These are phyloP conservation scores for Butastur rufipennis DNA, from an alignment of 2,113 vertebrate genomes.

Conservation along the genomic window DNA sequence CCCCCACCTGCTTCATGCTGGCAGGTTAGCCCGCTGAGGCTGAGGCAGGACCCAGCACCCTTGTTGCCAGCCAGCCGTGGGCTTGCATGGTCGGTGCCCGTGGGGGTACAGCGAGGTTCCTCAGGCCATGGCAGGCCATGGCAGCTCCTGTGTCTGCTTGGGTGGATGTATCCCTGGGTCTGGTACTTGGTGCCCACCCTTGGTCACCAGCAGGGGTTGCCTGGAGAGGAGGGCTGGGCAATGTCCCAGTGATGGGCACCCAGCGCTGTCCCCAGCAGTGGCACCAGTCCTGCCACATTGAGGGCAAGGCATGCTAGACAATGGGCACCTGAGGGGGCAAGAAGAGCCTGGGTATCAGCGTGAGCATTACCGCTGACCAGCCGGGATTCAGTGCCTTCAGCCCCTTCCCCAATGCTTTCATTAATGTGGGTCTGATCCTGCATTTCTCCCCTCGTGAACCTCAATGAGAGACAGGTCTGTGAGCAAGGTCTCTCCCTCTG, in stretches of 20 bases:
- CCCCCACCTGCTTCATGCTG: fast-evolving
- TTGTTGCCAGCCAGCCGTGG: fast-evolving
- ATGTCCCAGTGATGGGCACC: too few species aligned
- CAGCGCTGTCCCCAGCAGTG: neutral
- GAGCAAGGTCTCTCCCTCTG: neutral
- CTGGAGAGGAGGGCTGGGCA: neutral
- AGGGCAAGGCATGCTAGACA: neutral
- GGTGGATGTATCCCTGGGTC: neutral
- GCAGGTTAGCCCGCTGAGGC: fast-evolving
- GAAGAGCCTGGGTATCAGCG: neutral
- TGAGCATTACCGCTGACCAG: neutral
- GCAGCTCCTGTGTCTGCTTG: neutral
- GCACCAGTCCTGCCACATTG: neutral
- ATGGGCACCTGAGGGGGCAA: neutral
- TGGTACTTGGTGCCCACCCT: neutral
- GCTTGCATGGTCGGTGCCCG: fast-evolving
- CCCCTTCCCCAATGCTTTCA: neutral
- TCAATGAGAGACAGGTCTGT: neutral
- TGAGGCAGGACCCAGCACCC: neutral
- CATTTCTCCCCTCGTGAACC: neutral
- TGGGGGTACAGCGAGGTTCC: fast-evolving
- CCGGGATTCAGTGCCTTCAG: neutral
- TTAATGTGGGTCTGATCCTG: neutral
- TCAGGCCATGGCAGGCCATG: neutral
- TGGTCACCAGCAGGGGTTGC: neutral